A percentile compares a stretch with the other conserved stretches of the same genome.
phyloP scores from a whole-genome alignment of 2,113 vertebrate genomes.

The Entosphenus tridentatus region DNA sequence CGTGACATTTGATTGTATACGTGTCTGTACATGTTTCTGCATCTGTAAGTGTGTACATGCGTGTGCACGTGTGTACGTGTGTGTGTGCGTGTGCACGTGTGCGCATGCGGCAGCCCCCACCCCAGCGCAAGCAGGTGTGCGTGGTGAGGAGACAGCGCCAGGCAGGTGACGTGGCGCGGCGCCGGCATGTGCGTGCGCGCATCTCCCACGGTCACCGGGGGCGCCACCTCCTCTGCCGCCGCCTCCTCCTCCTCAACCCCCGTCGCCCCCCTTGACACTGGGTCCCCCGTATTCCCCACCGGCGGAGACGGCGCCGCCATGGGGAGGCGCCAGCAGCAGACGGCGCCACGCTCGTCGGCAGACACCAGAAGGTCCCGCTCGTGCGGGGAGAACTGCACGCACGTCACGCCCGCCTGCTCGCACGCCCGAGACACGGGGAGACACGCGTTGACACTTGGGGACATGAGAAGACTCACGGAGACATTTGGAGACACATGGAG shows the following conservation, averaged over 20 bases:
- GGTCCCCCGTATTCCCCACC: no score
- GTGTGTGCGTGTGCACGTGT: neutral
- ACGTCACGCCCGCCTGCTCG: slow-evolving; percentile 34
- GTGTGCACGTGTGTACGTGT: neutral
- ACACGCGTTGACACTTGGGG: no score
- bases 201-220: slow-evolving; percentile 17
- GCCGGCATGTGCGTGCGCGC: slow-evolving; percentile 57
- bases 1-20: no score
- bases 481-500: no score
- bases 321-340: slow-evolving; percentile 63
- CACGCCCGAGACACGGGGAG: no score
- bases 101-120: slow-evolving; percentile 21
- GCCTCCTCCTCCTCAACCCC: no score
- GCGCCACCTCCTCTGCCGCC: no score
- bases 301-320: slow-evolving; percentile 10
- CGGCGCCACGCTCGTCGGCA: slow-evolving; percentile 63
- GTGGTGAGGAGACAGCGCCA: slow-evolving; percentile 63
- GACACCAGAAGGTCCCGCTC: slow-evolving; percentile 64
- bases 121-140: slow-evolving; percentile 58
- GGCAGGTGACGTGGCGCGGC: slow-evolving; percentile 58
- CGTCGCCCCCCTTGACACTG: no score
- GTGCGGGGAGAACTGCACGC: slow-evolving; percentile 64
- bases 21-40: neutral
- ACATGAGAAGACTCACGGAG: no score
- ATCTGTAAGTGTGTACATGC: neutral